Conservation (phyloP, 2,888 invertebrate species). For the Odontocolon sp. region DNA sequence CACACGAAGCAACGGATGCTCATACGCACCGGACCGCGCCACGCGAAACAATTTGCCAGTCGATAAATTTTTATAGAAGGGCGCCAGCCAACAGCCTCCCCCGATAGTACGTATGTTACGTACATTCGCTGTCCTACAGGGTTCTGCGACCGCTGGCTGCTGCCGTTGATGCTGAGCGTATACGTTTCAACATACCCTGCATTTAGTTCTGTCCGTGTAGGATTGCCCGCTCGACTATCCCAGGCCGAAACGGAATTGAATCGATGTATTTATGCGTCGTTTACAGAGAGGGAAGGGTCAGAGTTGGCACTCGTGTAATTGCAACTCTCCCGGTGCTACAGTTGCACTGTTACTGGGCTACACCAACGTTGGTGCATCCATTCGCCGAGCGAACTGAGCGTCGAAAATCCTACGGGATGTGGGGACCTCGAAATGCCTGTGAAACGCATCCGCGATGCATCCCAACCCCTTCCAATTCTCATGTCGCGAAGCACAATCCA, state of each 20-base stretch:
- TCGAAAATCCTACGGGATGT: conserved; percentile 68
- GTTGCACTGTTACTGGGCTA: conserved; percentile 24
- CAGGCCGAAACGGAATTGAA: conserved; percentile 81
- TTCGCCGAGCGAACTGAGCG: conserved; percentile 34
- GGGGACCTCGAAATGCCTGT: conserved; percentile 58
- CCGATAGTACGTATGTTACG: conserved; percentile 41
- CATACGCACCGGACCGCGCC: conserved; percentile 73
- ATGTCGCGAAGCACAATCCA: conserved; percentile 50
- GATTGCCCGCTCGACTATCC: too few relatives aligned
- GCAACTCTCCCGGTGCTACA: conserved; percentile 65
- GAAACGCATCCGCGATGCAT: conserved; percentile 40
- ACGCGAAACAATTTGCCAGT: conserved; percentile 81
- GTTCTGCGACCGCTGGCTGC: conserved; percentile 9
- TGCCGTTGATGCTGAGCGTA: not conserved
- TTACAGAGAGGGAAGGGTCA: conserved; percentile 76
- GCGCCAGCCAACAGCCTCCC: conserved; percentile 53
- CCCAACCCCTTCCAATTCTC: conserved; percentile 35
- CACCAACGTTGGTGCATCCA: conserved; percentile 24
- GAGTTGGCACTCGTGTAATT: conserved; percentile 78
- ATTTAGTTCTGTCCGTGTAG: conserved; percentile 46
- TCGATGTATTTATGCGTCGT: conserved; percentile 81
- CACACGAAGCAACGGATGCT: conserved; percentile 60
- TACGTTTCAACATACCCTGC: too few relatives aligned
- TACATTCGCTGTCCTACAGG: conserved; percentile 45
- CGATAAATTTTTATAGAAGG: conserved; percentile 81